Evolutionary conservation across 1,140 invertebrate species (phyloP).

Genomic region (Venturia canescens): DNA sequence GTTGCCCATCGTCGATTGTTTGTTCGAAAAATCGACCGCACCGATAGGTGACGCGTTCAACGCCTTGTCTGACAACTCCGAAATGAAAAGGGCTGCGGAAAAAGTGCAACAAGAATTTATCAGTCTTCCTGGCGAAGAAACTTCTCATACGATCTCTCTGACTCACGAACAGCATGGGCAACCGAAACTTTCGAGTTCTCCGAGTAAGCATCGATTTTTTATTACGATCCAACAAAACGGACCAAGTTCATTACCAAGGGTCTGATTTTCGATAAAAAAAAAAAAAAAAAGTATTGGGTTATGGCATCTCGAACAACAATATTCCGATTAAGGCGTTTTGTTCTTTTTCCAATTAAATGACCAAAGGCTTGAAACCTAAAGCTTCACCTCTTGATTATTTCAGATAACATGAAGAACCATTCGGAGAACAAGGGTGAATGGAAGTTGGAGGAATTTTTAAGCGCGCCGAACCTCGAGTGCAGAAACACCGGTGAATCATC

Average conservation of each 20-base stretch:
- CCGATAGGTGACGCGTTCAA: conserved; percentile 13
- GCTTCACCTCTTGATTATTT: neutral
- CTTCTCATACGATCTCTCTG: conserved; percentile 48
- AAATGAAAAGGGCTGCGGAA: conserved; percentile 38
- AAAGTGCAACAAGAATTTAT: conserved; percentile 59
- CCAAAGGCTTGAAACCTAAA: neutral
- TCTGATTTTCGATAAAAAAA: too few species aligned
- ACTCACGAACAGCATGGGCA: conserved; percentile 43
- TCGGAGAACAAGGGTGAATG: neutral
- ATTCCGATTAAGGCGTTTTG: neutral
- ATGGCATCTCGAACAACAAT: neutral
- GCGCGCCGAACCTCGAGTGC: conserved; percentile 3
- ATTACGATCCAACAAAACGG: neutral
- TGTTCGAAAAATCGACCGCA: neutral
- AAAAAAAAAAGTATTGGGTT: neutral
- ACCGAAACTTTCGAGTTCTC: neutral
- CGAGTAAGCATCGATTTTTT: neutral
- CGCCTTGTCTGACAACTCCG: conserved; percentile 48
- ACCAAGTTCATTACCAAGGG: too few species aligned
- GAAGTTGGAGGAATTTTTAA: conserved; percentile 20
- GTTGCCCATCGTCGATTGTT: conserved; percentile 17
- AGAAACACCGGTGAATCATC: neutral
- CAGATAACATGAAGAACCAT: conserved; percentile 18
- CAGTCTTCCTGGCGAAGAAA: conserved; percentile 60
- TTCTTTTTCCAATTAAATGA: neutral